These are phyloP conservation scores for Toxotes jaculatrix DNA, from an alignment of 2,113 vertebrate species.

Conservation along the genomic window DNA sequence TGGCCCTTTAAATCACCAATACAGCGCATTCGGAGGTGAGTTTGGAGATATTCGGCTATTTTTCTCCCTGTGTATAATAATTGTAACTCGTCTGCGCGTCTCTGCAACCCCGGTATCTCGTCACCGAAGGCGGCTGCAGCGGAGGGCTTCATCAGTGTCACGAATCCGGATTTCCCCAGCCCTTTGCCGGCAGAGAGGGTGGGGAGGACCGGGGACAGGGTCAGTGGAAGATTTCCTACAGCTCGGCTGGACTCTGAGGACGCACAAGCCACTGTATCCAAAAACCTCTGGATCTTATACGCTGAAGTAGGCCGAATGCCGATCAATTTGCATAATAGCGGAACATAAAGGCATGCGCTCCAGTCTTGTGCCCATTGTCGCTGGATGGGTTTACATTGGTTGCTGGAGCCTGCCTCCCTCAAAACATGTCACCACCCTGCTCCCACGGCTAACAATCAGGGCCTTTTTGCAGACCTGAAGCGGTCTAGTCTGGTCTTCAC, in stretches of 20 bases:
- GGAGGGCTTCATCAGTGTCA: conserved; percentile 78
- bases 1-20: conserved; percentile 85
- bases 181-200: conserved; percentile 77
- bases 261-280: conserved; percentile 37
- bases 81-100: conserved; percentile 45
- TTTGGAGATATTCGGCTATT: conserved; percentile 72
- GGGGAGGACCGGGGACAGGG: conserved; percentile 73
- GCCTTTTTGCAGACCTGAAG: conserved; percentile 56
- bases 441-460: conserved; percentile 64
- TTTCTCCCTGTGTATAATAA: conserved; percentile 54
- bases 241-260: conserved; percentile 60
- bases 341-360: conserved; percentile 67
- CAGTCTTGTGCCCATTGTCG: conserved; percentile 48
- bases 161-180: conserved; percentile 82
- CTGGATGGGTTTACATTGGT: conserved; percentile 55
- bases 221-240: conserved; percentile 73
- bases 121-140: conserved; percentile 69
- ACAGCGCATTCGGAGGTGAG: conserved; percentile 83
- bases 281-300: conserved; percentile 43
- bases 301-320: conserved; percentile 60
- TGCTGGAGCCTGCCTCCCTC: conserved; percentile 55
- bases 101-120: conserved; percentile 48
- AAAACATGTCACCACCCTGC: conserved; percentile 77
- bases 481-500: conserved; percentile 53
- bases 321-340: conserved; percentile 69